Evolutionary conservation across 2,888 invertebrate species (phyloP).

Genomic region (Drosophila diplacantha): DNA sequence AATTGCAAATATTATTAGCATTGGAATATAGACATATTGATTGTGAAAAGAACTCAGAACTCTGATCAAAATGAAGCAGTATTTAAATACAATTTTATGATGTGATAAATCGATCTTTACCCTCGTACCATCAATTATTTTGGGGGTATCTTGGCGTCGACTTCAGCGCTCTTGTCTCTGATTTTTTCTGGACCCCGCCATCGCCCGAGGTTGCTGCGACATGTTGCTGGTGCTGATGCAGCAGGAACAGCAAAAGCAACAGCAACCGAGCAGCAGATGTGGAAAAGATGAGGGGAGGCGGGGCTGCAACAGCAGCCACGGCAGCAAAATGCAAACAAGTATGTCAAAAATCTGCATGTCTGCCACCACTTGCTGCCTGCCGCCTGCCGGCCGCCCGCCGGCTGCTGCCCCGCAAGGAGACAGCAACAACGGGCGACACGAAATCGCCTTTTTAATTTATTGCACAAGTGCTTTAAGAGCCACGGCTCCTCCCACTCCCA

Average conservation of each 20-base stretch:
- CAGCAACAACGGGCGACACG: slow-evolving; percentile 56
- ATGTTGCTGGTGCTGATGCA: slow-evolving; percentile 51
- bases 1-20: neutral
- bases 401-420: slow-evolving; percentile 27
- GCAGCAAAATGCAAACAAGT: slow-evolving; percentile 74
- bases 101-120: neutral
- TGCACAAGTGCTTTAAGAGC: slow-evolving; percentile 72
- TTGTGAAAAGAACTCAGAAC: neutral
- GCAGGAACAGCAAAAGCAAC: slow-evolving; percentile 11
- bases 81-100: neutral
- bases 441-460: slow-evolving; percentile 73
- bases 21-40: neutral
- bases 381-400: slow-evolving; percentile 25
- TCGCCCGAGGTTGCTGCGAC: slow-evolving; percentile 46
- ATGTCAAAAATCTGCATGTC: slow-evolving; percentile 73
- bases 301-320: slow-evolving; percentile 51
- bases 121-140: neutral
- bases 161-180: slow-evolving; percentile 22
- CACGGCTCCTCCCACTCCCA: slow-evolving; percentile 37
- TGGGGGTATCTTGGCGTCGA: slow-evolving; percentile 26
- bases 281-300: slow-evolving; percentile 18
- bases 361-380: slow-evolving; percentile 67
- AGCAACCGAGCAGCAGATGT: slow-evolving; percentile 35
- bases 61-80: neutral
- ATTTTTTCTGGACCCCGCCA: slow-evolving; percentile 22